Evolutionary conservation across 2,888 invertebrate genomes (phyloP).

Genomic region (Sphaerophoria taeniata): DNA sequence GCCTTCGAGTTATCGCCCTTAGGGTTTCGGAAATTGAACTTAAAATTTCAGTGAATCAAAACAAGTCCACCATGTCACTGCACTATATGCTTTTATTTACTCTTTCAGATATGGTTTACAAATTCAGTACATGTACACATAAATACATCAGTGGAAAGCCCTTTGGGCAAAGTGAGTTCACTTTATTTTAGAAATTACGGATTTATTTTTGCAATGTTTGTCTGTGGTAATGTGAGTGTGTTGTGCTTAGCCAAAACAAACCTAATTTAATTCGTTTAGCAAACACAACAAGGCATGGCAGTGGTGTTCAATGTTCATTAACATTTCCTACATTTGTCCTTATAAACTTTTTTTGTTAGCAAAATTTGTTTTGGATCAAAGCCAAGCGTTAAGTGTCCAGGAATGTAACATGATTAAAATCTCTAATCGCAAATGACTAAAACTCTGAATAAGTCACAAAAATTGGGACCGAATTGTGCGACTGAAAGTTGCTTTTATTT

Average conservation of each 20-base stretch:
- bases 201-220: background rate
- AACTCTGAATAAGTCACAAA: slow-evolving; percentile 44
- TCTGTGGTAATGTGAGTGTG: background rate
- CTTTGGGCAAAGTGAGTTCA: slow-evolving; percentile 4
- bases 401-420: slow-evolving; percentile 8
- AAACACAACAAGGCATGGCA: slow-evolving; percentile 32
- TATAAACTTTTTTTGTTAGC: background rate
- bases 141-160: slow-evolving; percentile 1
- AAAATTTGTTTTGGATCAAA: slow-evolving; percentile 42
- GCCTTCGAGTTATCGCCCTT: slow-evolving; percentile 15
- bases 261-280: slow-evolving; percentile 56
- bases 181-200: background rate
- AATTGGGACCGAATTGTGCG: slow-evolving; percentile 29
- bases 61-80: slow-evolving; percentile 14
- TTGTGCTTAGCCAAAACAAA: slow-evolving; percentile 38
- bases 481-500: slow-evolving; percentile 48
- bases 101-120: background rate
- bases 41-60: slow-evolving; percentile 26
- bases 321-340: slow-evolving; percentile 28
- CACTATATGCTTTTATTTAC: slow-evolving; percentile 28
- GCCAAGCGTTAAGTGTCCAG: slow-evolving; percentile 51
- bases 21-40: slow-evolving; percentile 23
- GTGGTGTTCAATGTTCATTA: slow-evolving; percentile 42
- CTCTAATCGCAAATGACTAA: slow-evolving; percentile 45
- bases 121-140: slow-evolving; percentile 8